Percentiles rank a stretch among this genome's conserved stretches.
Conservation (phyloP, 1,140 invertebrate genomes). For the Choristoneura fumiferana region DNA sequence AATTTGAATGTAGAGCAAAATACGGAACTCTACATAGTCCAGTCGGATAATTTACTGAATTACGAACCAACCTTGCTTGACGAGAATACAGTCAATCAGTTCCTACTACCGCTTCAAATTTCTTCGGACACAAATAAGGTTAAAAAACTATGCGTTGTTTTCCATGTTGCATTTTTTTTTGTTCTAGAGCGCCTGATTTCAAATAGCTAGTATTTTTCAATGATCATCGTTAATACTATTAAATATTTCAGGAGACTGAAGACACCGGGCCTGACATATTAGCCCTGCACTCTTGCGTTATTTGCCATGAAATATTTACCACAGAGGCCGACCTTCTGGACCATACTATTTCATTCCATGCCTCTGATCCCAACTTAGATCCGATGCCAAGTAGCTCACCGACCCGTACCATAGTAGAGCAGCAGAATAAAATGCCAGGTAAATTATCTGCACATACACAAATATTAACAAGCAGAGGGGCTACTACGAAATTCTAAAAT, state of each 20-base stretch:
- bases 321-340: conserved; percentile 65
- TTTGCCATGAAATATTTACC: conserved; percentile 68
- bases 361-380: conserved; percentile 32
- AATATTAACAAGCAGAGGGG: too few species aligned
- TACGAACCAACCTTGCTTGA: conserved; percentile 60
- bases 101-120: conserved; percentile 51
- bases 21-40: conserved; percentile 41
- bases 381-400: not conserved
- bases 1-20: conserved; percentile 27
- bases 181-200: too few species aligned
- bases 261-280: conserved; percentile 50
- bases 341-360: conserved; percentile 61
- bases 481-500: too few species aligned
- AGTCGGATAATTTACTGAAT: conserved; percentile 50
- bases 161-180: too few species aligned
- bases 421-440: not conserved
- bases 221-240: too few species aligned
- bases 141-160: not conserved
- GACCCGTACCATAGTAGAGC: not conserved
- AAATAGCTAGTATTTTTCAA: too few species aligned
- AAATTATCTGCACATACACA: not conserved
- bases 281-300: conserved; percentile 60
- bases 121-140: conserved; percentile 44
- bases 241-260: conserved; percentile 39
- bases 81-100: conserved; percentile 66